A percentile compares a stretch with the other conserved stretches of the same genome.
phyloP scores from a whole-genome alignment of 2,888 invertebrate species.

The Microctonus brassicae region DNA sequence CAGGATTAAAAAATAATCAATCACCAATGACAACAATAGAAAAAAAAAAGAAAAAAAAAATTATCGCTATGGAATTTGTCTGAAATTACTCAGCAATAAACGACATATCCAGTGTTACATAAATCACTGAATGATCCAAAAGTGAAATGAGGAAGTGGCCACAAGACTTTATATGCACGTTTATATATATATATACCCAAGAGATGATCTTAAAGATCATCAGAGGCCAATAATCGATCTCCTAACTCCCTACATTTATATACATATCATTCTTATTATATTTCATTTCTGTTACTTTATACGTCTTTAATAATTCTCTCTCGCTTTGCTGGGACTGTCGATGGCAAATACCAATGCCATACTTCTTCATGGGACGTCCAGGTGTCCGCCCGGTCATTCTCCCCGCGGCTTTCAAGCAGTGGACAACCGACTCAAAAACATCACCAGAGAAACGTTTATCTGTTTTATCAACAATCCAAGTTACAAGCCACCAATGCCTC shows the following conservation, averaged over 20 bases:
- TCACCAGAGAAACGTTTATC: constrained; percentile 50
- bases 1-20: constrained; percentile 1
- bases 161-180: constrained; percentile 11
- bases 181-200: constrained; percentile 8
- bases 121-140: constrained; percentile 29
- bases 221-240: constrained; percentile 32
- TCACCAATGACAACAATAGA: background rate
- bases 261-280: constrained; percentile 36
- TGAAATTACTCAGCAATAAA: constrained; percentile 39
- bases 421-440: constrained; percentile 30
- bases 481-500: constrained; percentile 38
- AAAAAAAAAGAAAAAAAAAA: background rate
- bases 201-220: constrained; percentile 27
- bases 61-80: constrained; percentile 16
- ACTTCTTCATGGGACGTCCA: constrained; percentile 42
- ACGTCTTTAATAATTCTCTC: background rate
- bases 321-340: background rate
- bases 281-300: background rate
- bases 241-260: constrained; percentile 37
- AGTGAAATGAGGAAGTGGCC: constrained; percentile 36
- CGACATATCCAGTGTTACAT: constrained; percentile 22
- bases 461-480: constrained; percentile 56
- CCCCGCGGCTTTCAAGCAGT: constrained; percentile 42
- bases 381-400: constrained; percentile 38
- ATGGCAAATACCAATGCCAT: constrained; percentile 31